phyloP scores from a whole-genome alignment of 2,888 invertebrate species.

The Tryphoninae sp. region DNA sequence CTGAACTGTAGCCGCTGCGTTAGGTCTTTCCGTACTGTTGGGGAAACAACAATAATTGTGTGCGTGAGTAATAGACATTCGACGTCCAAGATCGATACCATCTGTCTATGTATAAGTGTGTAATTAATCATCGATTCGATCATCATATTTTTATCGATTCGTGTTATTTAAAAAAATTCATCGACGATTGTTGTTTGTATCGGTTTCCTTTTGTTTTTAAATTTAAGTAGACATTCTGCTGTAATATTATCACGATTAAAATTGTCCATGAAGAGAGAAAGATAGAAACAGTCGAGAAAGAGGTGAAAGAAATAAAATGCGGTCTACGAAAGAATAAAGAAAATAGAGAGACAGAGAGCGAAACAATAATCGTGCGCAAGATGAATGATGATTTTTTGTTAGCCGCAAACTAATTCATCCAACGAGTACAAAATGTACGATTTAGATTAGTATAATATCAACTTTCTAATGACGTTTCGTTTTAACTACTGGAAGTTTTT shows the following conservation, averaged over 20 bases:
- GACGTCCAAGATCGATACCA: not conserved
- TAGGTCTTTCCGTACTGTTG: slow-evolving; percentile 97
- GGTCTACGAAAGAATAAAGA: not conserved
- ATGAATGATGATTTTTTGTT: slow-evolving; percentile 19
- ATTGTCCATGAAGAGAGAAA: not conserved
- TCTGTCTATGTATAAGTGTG: not conserved
- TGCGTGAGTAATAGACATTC: slow-evolving; percentile 68
- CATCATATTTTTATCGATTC: not conserved
- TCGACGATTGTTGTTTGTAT: slow-evolving; percentile 22
- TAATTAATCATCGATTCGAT: not conserved
- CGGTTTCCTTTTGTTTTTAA: not conserved
- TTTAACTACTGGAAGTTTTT: not conserved
- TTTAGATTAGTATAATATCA: not conserved
- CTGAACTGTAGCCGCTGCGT: slow-evolving; percentile 97
- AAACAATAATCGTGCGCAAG: slow-evolving; percentile 33
- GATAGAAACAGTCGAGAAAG: not conserved
- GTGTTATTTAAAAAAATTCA: not conserved
- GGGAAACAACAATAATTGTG: slow-evolving; percentile 82
- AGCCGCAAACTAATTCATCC: not conserved
- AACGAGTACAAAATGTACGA: not conserved
- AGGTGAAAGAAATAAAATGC: slow-evolving; percentile 32
- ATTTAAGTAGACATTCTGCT: not conserved
- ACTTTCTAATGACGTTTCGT: not conserved
- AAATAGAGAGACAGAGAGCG: slow-evolving; percentile 27
- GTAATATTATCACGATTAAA: not conserved